phyloP scores from a whole-genome alignment of 2,888 invertebrate genomes.

The Schrankia costaestrigalis region DNA sequence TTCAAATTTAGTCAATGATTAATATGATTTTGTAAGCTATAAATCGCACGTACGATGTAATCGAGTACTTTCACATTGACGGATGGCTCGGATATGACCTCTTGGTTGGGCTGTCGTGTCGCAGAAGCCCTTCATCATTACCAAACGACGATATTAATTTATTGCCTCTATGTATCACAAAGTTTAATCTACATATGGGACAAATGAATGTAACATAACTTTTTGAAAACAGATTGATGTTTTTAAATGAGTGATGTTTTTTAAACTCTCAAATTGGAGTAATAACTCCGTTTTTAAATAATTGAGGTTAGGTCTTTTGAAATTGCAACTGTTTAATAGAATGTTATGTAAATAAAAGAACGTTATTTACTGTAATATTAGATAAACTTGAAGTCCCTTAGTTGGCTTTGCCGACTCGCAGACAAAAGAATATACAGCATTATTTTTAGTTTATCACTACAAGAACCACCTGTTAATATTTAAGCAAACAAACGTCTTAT shows the following conservation, averaged over 20 bases:
- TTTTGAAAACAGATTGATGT: neutral
- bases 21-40: slow-evolving; percentile 37
- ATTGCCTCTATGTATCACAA: slow-evolving; percentile 26
- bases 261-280: neutral
- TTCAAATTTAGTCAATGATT: slow-evolving; percentile 37
- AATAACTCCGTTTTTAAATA: too few species aligned
- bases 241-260: neutral
- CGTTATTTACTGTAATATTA: too few species aligned
- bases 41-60: slow-evolving; percentile 39
- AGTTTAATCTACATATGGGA: slow-evolving; percentile 19
- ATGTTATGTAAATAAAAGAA: too few species aligned
- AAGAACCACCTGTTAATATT: too few species aligned
- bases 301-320: too few species aligned
- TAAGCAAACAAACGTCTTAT: too few species aligned
- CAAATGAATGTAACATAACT: slow-evolving; percentile 16
- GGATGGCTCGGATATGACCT: slow-evolving; percentile 42
- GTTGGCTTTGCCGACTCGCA: too few species aligned
- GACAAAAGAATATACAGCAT: too few species aligned
- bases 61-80: slow-evolving; percentile 44
- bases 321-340: too few species aligned
- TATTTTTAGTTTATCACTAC: too few species aligned
- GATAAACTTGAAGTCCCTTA: too few species aligned
- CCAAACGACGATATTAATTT: slow-evolving; percentile 26
- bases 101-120: slow-evolving; percentile 33
- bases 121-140: slow-evolving; percentile 30